Evolutionary conservation across 2,888 invertebrate species (phyloP).

Genomic region (Therioaphis trifolii): DNA sequence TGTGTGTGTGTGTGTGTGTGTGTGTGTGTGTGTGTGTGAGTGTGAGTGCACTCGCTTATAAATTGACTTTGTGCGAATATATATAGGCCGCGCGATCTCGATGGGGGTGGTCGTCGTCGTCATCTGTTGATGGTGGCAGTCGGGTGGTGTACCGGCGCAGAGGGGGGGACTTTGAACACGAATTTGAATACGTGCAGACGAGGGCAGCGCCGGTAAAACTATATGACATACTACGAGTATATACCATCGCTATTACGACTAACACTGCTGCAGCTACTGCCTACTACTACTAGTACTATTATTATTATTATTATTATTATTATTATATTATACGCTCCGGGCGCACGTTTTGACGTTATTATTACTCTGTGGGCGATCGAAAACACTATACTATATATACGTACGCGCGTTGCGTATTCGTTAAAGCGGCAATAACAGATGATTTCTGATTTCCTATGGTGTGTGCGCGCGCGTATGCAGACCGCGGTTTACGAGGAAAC

Average conservation of each 20-base stretch:
- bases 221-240: too few relatives aligned
- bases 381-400: background rate
- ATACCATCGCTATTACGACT: too few relatives aligned
- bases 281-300: too few relatives aligned
- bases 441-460: background rate
- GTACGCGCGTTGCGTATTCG: too few relatives aligned
- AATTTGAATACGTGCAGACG: slow-evolving; percentile 14
- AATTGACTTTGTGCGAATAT: background rate
- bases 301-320: too few relatives aligned
- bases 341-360: background rate
- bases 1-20: slow-evolving; percentile 1
- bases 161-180: background rate
- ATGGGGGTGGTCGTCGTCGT: background rate
- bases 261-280: too few relatives aligned
- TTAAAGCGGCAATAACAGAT: background rate
- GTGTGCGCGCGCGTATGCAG: too few relatives aligned
- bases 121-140: background rate
- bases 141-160: background rate
- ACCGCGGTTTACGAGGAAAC: too few relatives aligned
- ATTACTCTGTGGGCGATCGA: background rate
- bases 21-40: background rate
- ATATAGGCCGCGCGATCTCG: background rate
- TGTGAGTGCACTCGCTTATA: background rate
- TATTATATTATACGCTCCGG: background rate
- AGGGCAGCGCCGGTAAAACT: slow-evolving; percentile 5